Conservation (phyloP, 2,888 invertebrate genomes). For the Pherbina coryleti region DNA sequence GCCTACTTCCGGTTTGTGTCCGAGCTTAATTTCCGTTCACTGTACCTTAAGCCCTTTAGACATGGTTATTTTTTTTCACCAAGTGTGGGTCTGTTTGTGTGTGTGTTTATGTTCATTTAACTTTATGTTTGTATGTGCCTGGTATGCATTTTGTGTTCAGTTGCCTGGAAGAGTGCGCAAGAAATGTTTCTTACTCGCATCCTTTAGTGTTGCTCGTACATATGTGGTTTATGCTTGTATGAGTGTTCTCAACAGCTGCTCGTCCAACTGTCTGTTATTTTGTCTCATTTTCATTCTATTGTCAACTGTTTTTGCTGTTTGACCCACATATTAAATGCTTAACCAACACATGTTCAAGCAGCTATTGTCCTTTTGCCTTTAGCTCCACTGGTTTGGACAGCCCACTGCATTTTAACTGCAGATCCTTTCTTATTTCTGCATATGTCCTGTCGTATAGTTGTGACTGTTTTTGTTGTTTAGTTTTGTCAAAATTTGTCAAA, state of each 20-base stretch:
- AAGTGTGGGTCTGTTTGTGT: not conserved
- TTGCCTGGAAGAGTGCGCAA: conserved; percentile 25
- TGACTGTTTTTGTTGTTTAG: not conserved
- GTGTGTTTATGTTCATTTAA: not conserved
- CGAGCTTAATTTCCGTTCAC: conserved; percentile 2
- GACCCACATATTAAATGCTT: conserved; percentile 29
- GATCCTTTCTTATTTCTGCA: not conserved
- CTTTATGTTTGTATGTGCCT: not conserved
- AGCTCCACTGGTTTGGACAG: not conserved
- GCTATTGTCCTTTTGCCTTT: not conserved
- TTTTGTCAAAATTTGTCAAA: conserved; percentile 27
- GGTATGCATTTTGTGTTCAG: not conserved
- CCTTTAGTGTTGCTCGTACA: not conserved
- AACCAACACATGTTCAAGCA: not conserved
- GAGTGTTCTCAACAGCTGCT: not conserved
- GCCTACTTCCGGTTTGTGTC: conserved; percentile 6
- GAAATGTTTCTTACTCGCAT: not conserved
- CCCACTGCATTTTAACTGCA: not conserved
- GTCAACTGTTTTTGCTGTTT: not conserved
- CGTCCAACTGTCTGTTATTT: not conserved
- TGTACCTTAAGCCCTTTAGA: not conserved
- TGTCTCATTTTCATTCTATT: not conserved
- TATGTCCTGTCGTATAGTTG: not conserved
- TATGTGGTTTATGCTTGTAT: conserved; percentile 5
- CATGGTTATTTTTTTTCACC: not conserved